Base-by-base conservation (phyloP, 2,113 vertebrate genomes). In the Lagopus muta region DNA sequence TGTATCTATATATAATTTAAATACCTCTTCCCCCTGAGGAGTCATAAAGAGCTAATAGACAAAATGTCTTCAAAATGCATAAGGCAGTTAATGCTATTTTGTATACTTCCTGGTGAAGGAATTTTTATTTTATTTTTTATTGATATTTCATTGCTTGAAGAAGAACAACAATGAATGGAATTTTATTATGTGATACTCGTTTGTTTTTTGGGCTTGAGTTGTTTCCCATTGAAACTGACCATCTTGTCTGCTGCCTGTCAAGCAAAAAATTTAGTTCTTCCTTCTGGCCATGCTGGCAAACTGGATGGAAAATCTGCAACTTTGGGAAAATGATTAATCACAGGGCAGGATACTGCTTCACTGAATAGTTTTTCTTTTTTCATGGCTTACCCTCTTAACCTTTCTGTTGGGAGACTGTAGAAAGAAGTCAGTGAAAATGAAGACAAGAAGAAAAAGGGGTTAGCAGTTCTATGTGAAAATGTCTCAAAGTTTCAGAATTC, bases 101-200 rank as follows among this genome's bases (percentile, higher is more conserved):
- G 71, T 72, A 57, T 48, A 64, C 60, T 75, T 93, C 65, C 83
- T 86, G 71, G 4, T 58, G 25, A 52, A 88, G 48, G 87, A 93
- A 92, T 90, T 38, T 64, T 42, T 43, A 5, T 40, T 17, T 95
- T 90, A 86, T 1, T 54, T 92, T 94, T 88, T 13, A 89, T 91
- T 89, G 85, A 79, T 78, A 81, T 87, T 93, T 91, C 3, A 5
- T 79, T 93, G 61, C 81, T 76, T 75, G 71, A 50, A 87, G 70
- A 71, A 81, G 24, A 94, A 90, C 71, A 88, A 82, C 87, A 79
- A 57, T 92, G 80, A 91, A 95, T 93, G 48, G 64, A 60, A 57
- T 78, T 89, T 92, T 90, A 90, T 75, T 61, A 94, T 61, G 28
- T 38, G 30, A 88, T 5, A 25, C 74, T 87, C 76, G 24, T 75